Base-by-base conservation (phyloP, 2,113 vertebrate genomes). In the Percopsis transmontana region DNA sequence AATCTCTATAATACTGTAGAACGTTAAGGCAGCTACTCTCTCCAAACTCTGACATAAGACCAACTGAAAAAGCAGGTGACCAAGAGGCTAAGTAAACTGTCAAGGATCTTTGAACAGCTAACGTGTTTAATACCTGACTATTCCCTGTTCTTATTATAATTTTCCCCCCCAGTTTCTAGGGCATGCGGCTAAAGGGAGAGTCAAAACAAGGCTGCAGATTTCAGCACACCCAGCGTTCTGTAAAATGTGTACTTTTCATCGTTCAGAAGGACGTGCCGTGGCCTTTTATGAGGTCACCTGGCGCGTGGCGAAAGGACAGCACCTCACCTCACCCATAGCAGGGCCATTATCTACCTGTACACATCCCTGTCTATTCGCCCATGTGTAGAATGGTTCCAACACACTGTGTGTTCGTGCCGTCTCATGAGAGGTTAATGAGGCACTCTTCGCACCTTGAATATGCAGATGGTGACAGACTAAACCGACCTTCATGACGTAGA, bases 61-160 rank as follows among this genome's bases (percentile, higher is more conserved):
- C 5, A 40, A 44, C 42, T 44, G 42, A 14, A 44, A 44, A 44
- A 44, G 11, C 14, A 44, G 5, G n/a, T 19, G n/a, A 10, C 48
- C 12, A 44, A 44, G 41, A 44, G 12, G 41, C 41, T 1, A 51
- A 5, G 44, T 16, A 39, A 21, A 21, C n/a, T 15, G 65, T 20
- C 23, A 9, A 24, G 42, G 62, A 48, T 69, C 3, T 59, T 40
- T 59, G 50, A 69, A 53, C 53, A 44, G 41, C 62, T 55, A 63
- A 2, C 40, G 60, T 39, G 50, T 62, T 59, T 51, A 60, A 77
- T 39, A 66, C 58, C 66, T 63, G 74, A 70, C 27, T 48, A 39
- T 47, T 54, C 62, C 8, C 15, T 18, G 2, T 69, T 58, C 42
- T 55, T 33, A 33, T 33, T 33, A 33, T 33, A 6, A 6, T 33